Evolutionary conservation across 2,113 vertebrate genomes (phyloP).

Genomic region (Odontesthes bonariensis): DNA sequence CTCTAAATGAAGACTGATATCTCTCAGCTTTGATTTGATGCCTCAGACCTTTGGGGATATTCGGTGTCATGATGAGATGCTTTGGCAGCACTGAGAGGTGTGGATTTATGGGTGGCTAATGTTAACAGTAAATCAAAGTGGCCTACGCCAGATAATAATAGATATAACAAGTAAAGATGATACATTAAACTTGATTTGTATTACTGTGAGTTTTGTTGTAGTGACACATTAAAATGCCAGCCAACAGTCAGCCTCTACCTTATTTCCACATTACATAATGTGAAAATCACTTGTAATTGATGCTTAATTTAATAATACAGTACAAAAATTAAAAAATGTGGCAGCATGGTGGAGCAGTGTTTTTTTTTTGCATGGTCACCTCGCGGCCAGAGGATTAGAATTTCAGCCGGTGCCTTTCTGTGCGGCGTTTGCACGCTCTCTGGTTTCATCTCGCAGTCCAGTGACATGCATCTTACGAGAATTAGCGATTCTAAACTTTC

Average conservation of each 20-base stretch:
- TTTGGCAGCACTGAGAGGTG: slow-evolving; percentile 23
- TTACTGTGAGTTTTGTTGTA: slow-evolving; percentile 1
- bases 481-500: too few species aligned
- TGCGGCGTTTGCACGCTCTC: too few species aligned
- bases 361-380: too few species aligned
- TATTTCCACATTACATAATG: neutral
- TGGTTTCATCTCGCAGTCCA: too few species aligned
- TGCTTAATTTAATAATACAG: too few species aligned
- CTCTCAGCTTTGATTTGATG: slow-evolving; percentile 54
- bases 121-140: slow-evolving; percentile 54
- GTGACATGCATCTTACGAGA: too few species aligned
- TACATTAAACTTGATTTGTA: slow-evolving; percentile 29
- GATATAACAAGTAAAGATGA: slow-evolving; percentile 37
- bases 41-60: slow-evolving; percentile 45
- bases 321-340: too few species aligned
- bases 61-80: slow-evolving; percentile 49
- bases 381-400: too few species aligned
- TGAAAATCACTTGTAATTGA: too few species aligned
- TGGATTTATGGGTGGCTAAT: slow-evolving; percentile 51
- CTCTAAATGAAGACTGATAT: slow-evolving; percentile 27
- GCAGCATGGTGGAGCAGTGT: too few species aligned
- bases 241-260: accelerated
- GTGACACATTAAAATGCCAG: slow-evolving; percentile 42
- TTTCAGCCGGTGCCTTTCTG: too few species aligned
- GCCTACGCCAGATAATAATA: slow-evolving; percentile 43